A percentile compares a stretch with the other conserved stretches of the same genome.
Conservation (phyloP, 1,140 invertebrate genomes). For the Heliconius hermathena region DNA sequence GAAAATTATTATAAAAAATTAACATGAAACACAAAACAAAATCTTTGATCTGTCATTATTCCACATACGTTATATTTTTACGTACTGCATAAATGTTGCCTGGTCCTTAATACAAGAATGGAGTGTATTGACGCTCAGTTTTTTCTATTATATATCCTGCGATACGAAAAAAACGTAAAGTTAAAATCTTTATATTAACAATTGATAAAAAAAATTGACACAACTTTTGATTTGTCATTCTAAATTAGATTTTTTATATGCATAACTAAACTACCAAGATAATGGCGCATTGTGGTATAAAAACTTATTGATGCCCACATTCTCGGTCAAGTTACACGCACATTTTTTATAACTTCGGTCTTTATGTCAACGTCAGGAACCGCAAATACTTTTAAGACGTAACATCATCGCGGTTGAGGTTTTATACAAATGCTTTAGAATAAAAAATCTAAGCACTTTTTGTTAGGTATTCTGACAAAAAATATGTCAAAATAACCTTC, state of each 20-base stretch:
- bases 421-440: not conserved
- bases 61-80: no score
- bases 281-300: conserved; percentile 5
- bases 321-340: conserved; percentile 4
- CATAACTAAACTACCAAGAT: not conserved
- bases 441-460: no score
- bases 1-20: no score
- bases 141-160: no score
- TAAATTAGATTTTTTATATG: not conserved
- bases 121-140: no score
- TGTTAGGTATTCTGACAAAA: no score
- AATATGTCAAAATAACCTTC: not conserved
- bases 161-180: no score
- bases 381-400: conserved; percentile 16
- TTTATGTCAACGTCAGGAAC: conserved; percentile 12
- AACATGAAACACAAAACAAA: no score
- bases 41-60: no score
- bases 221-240: not conserved
- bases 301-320: conserved; percentile 7
- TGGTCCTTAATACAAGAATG: no score
- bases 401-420: not conserved
- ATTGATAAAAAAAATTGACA: not conserved
- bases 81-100: no score
- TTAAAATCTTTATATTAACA: no score
- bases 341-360: conserved; percentile 16